Base-by-base conservation (phyloP, 2,113 vertebrate species). In the Cheirogaleus medius region DNA sequence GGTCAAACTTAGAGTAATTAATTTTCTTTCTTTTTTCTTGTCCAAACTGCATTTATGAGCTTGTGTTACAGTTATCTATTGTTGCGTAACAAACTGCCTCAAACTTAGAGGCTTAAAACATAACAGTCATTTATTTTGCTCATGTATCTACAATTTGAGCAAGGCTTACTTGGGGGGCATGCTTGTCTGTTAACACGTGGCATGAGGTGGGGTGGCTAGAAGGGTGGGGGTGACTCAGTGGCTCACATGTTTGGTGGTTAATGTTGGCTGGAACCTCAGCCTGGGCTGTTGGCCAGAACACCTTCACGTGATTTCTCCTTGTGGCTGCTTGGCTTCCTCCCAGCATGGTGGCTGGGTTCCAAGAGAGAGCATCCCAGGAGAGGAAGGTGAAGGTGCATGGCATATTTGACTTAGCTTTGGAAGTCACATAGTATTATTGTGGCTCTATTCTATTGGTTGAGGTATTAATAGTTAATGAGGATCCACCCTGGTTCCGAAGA, bases 11-110 rank as follows among this genome's bases (percentile, higher is more conserved):
- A 77, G 34, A 10, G 5, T 90, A 91, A 86, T 39, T 87, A 58
- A 95, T 68, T 18, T 54, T 80, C 84, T 82, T 82, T 87, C 91
- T 64, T 87, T 44, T 90, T 91, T 94, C 73, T 87, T 97, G 94
- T 97, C 66, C 25, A 92, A 77, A 58, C 80, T 92, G 7, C 90
- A 71, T 66, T 93, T 88, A 80, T 90, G 42, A 88, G 66, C 10
- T 90, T n/a, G 9, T 76, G 25, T 97, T 96, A 87, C 15, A 78
- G 39, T 93, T 92, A 83, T 10, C 39, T 91, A 2, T 81, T 80
- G 18, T 90, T 97, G 66, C 4, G 14, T 95, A 68, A 96, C n/a
- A 96, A 91, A 77, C 21, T 34, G 74, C 56, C 10, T 5, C 60
- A 66, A 56, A 85, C 44, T 96, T 95, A 96, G 85, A 95, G 66